A percentile compares a stretch with the other conserved stretches of the same genome.
These are phyloP conservation scores for Pyrgilauda ruficollis DNA, from an alignment of 2,113 vertebrate genomes.

Conservation along the genomic window DNA sequence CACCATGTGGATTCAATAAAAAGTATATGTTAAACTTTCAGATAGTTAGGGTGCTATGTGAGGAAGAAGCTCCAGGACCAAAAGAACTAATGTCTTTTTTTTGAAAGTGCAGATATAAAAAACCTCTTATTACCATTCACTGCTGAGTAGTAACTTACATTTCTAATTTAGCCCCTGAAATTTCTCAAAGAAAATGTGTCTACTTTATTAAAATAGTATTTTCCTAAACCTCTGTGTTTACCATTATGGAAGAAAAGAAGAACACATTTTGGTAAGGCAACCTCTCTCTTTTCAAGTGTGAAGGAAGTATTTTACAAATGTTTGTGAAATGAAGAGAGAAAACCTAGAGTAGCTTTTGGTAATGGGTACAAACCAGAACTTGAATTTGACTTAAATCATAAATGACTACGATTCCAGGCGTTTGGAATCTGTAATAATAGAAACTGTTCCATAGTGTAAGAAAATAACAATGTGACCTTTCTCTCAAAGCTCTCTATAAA, in stretches of 20 bases:
- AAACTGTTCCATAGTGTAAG: slow-evolving; percentile 48
- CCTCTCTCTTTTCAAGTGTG: neutral
- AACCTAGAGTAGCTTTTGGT: neutral
- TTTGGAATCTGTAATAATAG: slow-evolving; percentile 44
- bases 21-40: neutral
- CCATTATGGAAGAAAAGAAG: neutral
- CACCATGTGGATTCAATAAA: neutral
- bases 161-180: neutral
- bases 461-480: slow-evolving; percentile 62
- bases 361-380: slow-evolving; percentile 13
- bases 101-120: neutral
- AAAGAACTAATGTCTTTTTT: neutral
- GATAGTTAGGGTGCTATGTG: neutral
- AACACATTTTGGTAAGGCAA: neutral
- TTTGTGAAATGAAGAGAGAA: slow-evolving; percentile 8
- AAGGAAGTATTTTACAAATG: slow-evolving; percentile 19
- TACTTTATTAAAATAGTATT: neutral
- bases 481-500: slow-evolving; percentile 22
- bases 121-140: neutral
- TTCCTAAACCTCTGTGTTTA: neutral
- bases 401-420: slow-evolving; percentile 35
- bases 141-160: neutral
- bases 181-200: neutral
- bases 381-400: slow-evolving; percentile 42
- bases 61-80: neutral